These are phyloP conservation scores for Timema podura DNA, from an alignment of 2,888 invertebrate species.

Conservation along the genomic window DNA sequence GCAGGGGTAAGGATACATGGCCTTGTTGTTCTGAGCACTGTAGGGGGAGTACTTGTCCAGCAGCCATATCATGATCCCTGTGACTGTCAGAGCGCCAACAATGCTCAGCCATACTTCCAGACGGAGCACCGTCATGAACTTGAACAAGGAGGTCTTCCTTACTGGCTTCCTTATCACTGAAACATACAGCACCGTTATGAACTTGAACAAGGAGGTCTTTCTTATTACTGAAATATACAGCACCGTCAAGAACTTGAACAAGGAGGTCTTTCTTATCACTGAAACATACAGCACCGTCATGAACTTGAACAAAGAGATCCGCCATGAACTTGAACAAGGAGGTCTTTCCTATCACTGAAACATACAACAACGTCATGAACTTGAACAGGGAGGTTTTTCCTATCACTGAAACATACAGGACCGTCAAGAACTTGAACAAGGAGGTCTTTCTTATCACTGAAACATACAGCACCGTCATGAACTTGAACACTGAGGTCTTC, in stretches of 20 bases:
- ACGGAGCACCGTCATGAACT: slow-evolving; percentile 88
- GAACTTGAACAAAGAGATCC: background rate
- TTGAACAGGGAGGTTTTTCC: slow-evolving; percentile 83
- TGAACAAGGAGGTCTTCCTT: slow-evolving; percentile 78
- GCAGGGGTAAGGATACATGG: slow-evolving; percentile 73
- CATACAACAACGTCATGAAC: slow-evolving; percentile 59
- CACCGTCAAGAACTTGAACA: slow-evolving; percentile 79
- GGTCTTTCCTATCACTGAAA: slow-evolving; percentile 57
- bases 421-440: slow-evolving; percentile 91
- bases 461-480: slow-evolving; percentile 33
- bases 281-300: slow-evolving; percentile 36
- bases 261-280: slow-evolving; percentile 81
- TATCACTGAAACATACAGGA: slow-evolving; percentile 66
- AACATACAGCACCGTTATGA: slow-evolving; percentile 33
- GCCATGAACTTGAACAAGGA: slow-evolving; percentile 71
- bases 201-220: slow-evolving; percentile 83
- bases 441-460: slow-evolving; percentile 77
- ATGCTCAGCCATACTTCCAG: slow-evolving; percentile 88
- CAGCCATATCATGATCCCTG: slow-evolving; percentile 84
- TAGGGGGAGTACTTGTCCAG: slow-evolving; percentile 88
- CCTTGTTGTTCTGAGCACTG: slow-evolving; percentile 77
- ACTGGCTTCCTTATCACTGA: slow-evolving; percentile 79
- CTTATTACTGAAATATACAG: slow-evolving; percentile 45
- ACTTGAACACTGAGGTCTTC: slow-evolving; percentile 83
- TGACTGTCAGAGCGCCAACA: slow-evolving; percentile 73